These are phyloP conservation scores for Plotosus lineatus DNA, from an alignment of 2,113 vertebrate species.

Conservation along the genomic window DNA sequence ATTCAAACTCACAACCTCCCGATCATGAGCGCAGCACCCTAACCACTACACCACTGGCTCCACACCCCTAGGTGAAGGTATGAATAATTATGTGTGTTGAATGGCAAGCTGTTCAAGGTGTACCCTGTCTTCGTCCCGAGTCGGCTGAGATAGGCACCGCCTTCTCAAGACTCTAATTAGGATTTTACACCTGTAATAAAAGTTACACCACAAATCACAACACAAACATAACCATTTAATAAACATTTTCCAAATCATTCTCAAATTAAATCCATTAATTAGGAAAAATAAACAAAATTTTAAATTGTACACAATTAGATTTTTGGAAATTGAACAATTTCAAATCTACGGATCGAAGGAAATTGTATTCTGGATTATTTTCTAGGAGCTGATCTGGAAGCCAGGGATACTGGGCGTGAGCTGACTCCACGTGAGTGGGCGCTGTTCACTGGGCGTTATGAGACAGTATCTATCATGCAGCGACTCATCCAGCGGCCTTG, in stretches of 20 bases:
- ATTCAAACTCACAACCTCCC: too few species aligned
- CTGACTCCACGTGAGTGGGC: conserved; percentile 90
- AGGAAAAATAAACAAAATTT: neutral
- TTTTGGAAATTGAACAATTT: neutral
- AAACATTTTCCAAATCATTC: neutral
- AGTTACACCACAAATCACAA: too few species aligned
- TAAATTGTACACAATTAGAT: neutral
- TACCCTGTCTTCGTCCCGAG: too few species aligned
- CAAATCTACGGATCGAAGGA: neutral
- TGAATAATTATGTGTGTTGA: too few species aligned
- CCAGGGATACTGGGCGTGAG: conserved; percentile 81
- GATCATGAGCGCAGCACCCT: too few species aligned
- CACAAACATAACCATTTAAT: neutral
- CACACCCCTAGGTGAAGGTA: too few species aligned
- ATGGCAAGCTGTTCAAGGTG: too few species aligned
- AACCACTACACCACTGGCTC: too few species aligned
- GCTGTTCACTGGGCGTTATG: conserved; percentile 85
- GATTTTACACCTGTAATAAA: too few species aligned
- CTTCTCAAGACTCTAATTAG: too few species aligned
- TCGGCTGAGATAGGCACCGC: too few species aligned
- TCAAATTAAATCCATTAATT: neutral
- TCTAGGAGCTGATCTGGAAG: conserved; percentile 83
- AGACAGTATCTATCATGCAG: conserved; percentile 81
- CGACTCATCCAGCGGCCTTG: conserved; percentile 83
- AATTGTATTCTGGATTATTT: neutral